These are phyloP conservation scores for Sycobia sp. DNA, from an alignment of 1,140 invertebrate species.

Conservation along the genomic window DNA sequence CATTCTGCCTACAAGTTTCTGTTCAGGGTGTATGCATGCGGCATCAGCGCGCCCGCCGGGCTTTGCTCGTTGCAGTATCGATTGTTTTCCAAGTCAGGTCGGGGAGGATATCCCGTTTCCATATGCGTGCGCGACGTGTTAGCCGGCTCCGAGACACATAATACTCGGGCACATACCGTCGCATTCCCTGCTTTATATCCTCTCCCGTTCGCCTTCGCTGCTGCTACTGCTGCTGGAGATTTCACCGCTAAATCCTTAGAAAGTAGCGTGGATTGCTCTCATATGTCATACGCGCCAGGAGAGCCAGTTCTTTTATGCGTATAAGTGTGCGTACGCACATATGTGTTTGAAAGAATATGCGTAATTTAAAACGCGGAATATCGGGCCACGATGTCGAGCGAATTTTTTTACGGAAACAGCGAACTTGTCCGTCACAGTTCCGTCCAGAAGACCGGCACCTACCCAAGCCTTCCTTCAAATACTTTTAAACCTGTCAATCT, in stretches of 20 bases:
- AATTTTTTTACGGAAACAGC: neutral
- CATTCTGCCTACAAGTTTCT: neutral
- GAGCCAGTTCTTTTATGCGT: too few species aligned
- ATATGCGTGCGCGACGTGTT: neutral
- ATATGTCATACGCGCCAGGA: conserved; percentile 25
- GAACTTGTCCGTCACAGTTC: too few species aligned
- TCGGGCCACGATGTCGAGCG: neutral
- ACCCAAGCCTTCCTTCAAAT: too few species aligned
- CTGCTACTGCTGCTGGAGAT: too few species aligned
- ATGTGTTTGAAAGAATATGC: too few species aligned
- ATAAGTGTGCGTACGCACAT: neutral
- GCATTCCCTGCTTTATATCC: conserved; percentile 27
- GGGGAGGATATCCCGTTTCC: conserved; percentile 56
- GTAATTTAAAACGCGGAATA: conserved; percentile 27
- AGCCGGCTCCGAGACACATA: conserved; percentile 32
- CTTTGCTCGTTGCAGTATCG: conserved; percentile 44
- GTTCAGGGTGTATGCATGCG: too few species aligned
- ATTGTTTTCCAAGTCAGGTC: conserved; percentile 55
- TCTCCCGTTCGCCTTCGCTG: neutral
- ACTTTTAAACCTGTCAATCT: too few species aligned
- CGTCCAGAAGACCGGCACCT: too few species aligned
- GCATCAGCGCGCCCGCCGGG: too few species aligned
- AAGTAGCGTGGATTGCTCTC: conserved; percentile 32
- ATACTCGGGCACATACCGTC: conserved; percentile 37
- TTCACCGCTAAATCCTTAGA: conserved; percentile 35